Evolutionary conservation across 2,113 vertebrate species (phyloP).

Genomic region (Pelmatolapia mariae): DNA sequence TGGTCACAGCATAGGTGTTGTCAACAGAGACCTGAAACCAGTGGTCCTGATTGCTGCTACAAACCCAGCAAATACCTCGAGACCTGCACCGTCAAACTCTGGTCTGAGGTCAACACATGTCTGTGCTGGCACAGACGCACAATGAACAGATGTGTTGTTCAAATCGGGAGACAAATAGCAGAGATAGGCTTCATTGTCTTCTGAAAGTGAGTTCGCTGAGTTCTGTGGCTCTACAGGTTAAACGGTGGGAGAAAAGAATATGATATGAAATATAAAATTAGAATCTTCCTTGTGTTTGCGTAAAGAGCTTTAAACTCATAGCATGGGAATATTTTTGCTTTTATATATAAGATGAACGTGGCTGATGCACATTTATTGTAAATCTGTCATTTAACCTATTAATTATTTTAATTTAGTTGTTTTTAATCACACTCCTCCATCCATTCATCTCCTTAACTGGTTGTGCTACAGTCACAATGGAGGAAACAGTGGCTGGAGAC

Average conservation of each 20-base stretch:
- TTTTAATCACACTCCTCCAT: background rate
- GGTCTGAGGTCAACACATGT: constrained; percentile 46
- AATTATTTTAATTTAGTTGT: background rate
- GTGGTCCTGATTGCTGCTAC: background rate
- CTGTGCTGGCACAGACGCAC: constrained; percentile 15
- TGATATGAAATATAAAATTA: background rate
- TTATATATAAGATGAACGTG: background rate
- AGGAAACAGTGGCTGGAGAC: background rate
- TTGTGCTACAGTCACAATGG: background rate
- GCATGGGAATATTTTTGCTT: background rate
- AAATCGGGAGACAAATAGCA: constrained; percentile 3
- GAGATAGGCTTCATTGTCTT: background rate
- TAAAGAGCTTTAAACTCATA: background rate
- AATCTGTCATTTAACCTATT: background rate
- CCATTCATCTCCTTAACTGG: background rate
- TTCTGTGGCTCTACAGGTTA: background rate
- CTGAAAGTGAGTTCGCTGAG: background rate
- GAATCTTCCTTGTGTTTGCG: background rate
- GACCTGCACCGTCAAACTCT: constrained; percentile 4
- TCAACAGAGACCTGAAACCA: constrained; percentile 26
- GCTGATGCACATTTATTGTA: background rate
- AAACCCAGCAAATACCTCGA: constrained; percentile 29
- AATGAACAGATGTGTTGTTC: constrained; percentile 47
- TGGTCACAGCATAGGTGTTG: constrained; percentile 35
- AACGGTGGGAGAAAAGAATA: background rate